These are phyloP conservation scores for Eumerus sabulonum DNA, from an alignment of 2,888 invertebrate genomes.

Conservation along the genomic window DNA sequence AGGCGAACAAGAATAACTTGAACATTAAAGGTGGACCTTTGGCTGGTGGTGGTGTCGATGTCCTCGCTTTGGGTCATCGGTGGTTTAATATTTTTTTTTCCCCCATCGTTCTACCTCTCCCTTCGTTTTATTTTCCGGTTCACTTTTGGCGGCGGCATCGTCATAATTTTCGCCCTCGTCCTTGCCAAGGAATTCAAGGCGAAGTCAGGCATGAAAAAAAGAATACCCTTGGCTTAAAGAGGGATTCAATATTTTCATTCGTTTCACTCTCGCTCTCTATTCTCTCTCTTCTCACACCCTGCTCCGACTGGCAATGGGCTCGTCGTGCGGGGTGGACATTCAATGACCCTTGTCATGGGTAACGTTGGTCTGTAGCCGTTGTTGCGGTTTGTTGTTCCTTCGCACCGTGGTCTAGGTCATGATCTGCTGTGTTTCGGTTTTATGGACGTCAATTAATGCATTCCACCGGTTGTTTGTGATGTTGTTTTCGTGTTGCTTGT, in stretches of 20 bases:
- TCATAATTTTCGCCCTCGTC: slow-evolving; percentile 13
- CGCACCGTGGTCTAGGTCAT: slow-evolving; percentile 64
- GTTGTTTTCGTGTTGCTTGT: background rate
- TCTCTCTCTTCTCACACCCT: too few relatives aligned
- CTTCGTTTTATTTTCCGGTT: slow-evolving; percentile 10
- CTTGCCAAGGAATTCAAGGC: slow-evolving; percentile 18
- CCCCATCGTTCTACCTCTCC: background rate
- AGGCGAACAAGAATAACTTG: slow-evolving; percentile 39
- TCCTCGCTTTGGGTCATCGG: slow-evolving; percentile 59
- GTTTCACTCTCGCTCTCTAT: slow-evolving; percentile 42
- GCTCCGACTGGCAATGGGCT: too few relatives aligned
- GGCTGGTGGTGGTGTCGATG: slow-evolving; percentile 53
- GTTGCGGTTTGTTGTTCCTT: slow-evolving; percentile 48
- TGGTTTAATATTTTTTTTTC: slow-evolving; percentile 19
- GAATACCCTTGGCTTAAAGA: slow-evolving; percentile 33
- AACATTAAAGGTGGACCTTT: slow-evolving; percentile 62
- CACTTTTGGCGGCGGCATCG: slow-evolving; percentile 23
- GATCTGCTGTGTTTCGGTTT: slow-evolving; percentile 52
- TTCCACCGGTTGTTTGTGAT: slow-evolving; percentile 25
- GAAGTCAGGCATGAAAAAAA: slow-evolving; percentile 34
- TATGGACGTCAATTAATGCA: slow-evolving; percentile 60
- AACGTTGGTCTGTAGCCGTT: slow-evolving; percentile 13
- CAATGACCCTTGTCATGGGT: slow-evolving; percentile 60
- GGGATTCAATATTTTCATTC: slow-evolving; percentile 38
- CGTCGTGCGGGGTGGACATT: slow-evolving; percentile 57